Conservation (phyloP, 1,140 invertebrate genomes). For the Rhopalosiphum padi region DNA sequence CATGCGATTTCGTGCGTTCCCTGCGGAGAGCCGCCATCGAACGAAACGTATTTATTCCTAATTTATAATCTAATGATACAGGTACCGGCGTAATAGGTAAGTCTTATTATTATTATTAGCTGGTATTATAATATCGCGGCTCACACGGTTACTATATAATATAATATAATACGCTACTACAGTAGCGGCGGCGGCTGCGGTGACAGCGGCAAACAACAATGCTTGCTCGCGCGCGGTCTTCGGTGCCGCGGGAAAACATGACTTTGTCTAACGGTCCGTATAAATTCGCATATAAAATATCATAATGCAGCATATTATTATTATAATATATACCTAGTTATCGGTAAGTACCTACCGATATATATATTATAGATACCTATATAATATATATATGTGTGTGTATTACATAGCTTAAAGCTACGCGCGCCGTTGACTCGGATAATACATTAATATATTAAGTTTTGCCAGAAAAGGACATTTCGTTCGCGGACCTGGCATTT, state of each 20-base stretch:
- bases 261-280: background rate
- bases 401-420: no score
- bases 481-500: background rate
- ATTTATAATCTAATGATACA: background rate
- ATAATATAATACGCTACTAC: no score
- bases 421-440: no score
- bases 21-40: background rate
- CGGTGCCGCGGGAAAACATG: conserved; percentile 40
- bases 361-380: no score
- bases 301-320: background rate
- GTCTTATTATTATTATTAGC: background rate
- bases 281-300: background rate
- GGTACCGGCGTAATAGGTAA: background rate
- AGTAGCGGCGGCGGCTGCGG: no score
- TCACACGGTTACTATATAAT: background rate
- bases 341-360: no score
- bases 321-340: background rate
- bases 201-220: background rate
- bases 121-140: background rate
- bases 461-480: conserved; percentile 33
- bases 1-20: conserved; percentile 24
- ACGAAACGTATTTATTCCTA: background rate
- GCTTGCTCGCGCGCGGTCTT: background rate
- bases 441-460: background rate
- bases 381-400: no score